phyloP scores from a whole-genome alignment of 2,797 vertebrate species.

The Coreius guichenoti region DNA sequence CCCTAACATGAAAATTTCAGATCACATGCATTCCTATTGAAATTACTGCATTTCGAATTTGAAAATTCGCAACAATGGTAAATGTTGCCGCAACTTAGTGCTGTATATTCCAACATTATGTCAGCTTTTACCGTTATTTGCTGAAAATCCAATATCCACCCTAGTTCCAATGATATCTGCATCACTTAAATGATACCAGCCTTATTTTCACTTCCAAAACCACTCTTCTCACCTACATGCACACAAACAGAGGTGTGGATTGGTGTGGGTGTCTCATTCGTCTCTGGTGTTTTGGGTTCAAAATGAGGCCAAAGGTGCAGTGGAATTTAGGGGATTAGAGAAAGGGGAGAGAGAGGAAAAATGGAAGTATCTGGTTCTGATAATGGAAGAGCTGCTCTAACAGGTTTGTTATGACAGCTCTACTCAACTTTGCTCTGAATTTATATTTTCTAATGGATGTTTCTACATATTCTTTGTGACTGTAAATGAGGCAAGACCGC shows the following conservation, averaged over 20 bases:
- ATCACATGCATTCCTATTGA: neutral
- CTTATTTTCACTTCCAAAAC: conserved; percentile 1
- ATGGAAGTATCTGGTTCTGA: neutral
- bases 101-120: neutral
- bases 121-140: neutral
- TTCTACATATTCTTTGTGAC: conserved; percentile 1
- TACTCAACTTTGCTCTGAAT: neutral
- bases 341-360: conserved; percentile 16
- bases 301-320: conserved; percentile 22
- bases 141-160: neutral
- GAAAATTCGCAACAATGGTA: neutral
- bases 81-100: neutral
- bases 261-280: conserved; percentile 17
- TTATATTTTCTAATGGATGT: neutral
- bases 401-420: conserved; percentile 3
- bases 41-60: neutral
- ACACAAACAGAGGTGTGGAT: conserved; percentile 35
- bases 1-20: neutral
- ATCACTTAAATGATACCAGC: neutral
- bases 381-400: conserved; percentile 5
- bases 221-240: conserved; percentile 1
- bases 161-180: neutral
- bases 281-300: conserved; percentile 41
- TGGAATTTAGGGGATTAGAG: conserved; percentile 35
- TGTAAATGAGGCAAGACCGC: neutral